phyloP scores from a whole-genome alignment of 2,888 invertebrate species.

The Lepidonotus clava region DNA sequence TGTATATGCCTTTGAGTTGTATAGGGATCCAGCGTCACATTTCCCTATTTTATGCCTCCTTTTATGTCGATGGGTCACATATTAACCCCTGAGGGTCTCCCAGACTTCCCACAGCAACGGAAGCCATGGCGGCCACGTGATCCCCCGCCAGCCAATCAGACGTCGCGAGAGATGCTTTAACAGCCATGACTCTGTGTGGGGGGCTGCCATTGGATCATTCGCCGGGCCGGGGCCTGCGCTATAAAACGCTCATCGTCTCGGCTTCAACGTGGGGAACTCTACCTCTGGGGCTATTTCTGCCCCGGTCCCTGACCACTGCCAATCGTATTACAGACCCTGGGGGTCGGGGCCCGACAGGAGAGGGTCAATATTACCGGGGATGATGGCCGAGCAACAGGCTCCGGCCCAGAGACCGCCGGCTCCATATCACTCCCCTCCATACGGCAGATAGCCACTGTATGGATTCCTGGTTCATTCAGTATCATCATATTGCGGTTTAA shows the following conservation, averaged over 20 bases:
- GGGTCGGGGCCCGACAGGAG: not conserved
- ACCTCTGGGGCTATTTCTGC: not conserved
- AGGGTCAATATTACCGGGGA: slow-evolving; percentile 26
- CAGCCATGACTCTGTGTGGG: slow-evolving; percentile 26
- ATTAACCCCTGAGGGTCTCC: not conserved
- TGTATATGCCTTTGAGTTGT: too few relatives aligned
- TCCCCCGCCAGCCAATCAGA: slow-evolving; percentile 25
- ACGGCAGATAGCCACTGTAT: too few relatives aligned
- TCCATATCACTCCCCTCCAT: too few relatives aligned
- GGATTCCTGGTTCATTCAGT: too few relatives aligned
- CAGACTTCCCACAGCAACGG: not conserved
- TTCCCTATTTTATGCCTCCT: not conserved
- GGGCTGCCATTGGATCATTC: not conserved
- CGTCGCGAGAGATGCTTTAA: not conserved
- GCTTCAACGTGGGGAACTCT: not conserved
- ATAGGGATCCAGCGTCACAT: too few relatives aligned
- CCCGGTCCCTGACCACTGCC: not conserved
- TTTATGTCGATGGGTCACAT: too few relatives aligned
- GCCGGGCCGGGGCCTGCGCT: not conserved
- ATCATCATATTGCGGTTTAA: too few relatives aligned
- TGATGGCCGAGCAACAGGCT: not conserved
- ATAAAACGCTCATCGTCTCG: not conserved
- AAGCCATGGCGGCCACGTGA: not conserved
- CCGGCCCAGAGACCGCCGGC: not conserved
- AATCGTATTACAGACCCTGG: slow-evolving; percentile 13